Conservation (phyloP, 2,888 invertebrate genomes). For the Drosophila conformis region DNA sequence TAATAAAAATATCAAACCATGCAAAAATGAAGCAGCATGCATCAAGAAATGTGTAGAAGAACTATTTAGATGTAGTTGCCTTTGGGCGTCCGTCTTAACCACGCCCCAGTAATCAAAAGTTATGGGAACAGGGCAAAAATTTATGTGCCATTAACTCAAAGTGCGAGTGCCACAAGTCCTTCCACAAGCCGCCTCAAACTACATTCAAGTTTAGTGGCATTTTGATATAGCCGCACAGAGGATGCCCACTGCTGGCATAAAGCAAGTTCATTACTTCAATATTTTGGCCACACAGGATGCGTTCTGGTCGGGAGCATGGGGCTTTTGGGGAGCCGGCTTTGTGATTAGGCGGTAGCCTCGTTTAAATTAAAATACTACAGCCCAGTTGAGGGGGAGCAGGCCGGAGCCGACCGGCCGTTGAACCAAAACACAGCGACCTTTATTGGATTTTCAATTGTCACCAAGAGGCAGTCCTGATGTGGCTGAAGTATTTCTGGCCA, state of each 20-base stretch:
- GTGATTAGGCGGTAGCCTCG: conserved; percentile 75
- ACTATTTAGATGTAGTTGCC: conserved; percentile 22
- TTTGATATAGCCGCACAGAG: conserved; percentile 52
- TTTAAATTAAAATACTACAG: conserved; percentile 76
- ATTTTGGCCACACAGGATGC: conserved; percentile 69
- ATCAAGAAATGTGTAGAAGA: conserved; percentile 5
- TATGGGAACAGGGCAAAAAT: conserved; percentile 66
- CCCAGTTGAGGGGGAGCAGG: background rate
- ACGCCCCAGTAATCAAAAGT: conserved; percentile 75
- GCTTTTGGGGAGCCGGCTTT: conserved; percentile 53
- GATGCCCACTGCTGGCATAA: conserved; percentile 36
- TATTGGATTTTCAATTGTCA: conserved; percentile 81
- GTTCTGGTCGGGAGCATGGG: conserved; percentile 35
- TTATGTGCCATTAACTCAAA: conserved; percentile 77
- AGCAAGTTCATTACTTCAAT: conserved; percentile 73
- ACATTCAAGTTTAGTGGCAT: conserved; percentile 52
- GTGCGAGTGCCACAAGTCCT: conserved; percentile 44
- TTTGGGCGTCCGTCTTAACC: conserved; percentile 18
- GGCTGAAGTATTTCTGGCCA: conserved; percentile 64
- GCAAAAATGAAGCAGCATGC: background rate
- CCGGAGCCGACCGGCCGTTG: background rate
- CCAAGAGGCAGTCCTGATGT: conserved; percentile 33
- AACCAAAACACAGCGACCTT: conserved; percentile 48
- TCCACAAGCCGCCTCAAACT: conserved; percentile 27
- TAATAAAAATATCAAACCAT: background rate